phyloP scores from a whole-genome alignment of 2,888 invertebrate genomes.

The Papilio gigon region DNA sequence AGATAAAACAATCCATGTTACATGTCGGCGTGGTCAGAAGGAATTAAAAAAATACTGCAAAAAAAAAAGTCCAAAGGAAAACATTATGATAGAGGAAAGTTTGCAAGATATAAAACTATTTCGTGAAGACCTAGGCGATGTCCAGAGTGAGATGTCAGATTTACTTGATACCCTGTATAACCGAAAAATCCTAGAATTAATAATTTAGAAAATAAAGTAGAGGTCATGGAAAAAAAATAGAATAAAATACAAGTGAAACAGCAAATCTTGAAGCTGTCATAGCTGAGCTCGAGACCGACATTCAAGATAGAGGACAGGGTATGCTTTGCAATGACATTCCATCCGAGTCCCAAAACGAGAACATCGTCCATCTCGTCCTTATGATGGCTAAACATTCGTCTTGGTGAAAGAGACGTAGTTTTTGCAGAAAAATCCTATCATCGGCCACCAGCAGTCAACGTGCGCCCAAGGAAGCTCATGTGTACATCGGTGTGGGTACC shows the following conservation, averaged over 20 bases:
- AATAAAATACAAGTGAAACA: neutral
- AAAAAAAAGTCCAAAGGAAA: neutral
- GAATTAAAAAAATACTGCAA: conserved; percentile 1
- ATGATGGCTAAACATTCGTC: neutral
- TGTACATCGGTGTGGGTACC: too few relatives aligned
- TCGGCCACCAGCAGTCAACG: neutral
- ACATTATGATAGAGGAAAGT: neutral
- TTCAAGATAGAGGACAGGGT: neutral
- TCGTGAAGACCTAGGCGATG: neutral
- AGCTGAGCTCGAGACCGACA: neutral
- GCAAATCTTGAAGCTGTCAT: neutral
- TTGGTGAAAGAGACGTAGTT: conserved; percentile 9
- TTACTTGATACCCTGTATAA: neutral
- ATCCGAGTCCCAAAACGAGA: conserved; percentile 6
- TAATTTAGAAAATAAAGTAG: conserved; percentile 6
- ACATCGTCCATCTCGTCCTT: neutral
- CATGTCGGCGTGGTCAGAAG: neutral
- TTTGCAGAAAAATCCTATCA: conserved; percentile 8
- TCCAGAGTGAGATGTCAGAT: neutral
- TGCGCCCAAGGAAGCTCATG: neutral
- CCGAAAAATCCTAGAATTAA: neutral
- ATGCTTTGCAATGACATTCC: conserved; percentile 9
- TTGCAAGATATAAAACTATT: conserved; percentile 10
- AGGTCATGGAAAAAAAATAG: conserved; percentile 2
- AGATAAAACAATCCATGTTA: neutral